Percentiles rank a stretch among this genome's conserved stretches.
These are phyloP conservation scores for Okamejei kenojei DNA, from an alignment of 2,797 vertebrate species.

Conservation along the genomic window DNA sequence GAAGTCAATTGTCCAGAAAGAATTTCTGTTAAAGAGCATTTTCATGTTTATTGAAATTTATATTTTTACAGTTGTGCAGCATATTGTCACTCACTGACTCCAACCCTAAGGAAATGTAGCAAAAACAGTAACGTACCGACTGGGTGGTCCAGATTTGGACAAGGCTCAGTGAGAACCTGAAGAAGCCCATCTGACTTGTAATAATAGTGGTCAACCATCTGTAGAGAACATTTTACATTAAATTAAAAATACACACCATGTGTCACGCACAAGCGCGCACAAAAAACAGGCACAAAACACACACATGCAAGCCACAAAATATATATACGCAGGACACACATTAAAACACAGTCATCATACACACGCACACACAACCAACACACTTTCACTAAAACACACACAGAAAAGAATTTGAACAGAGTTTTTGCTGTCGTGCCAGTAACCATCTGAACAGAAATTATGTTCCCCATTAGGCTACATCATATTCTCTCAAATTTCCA, in stretches of 20 bases:
- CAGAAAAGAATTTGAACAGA: no score
- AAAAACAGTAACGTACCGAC: neutral
- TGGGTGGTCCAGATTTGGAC: slow-evolving; percentile 53
- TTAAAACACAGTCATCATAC: slow-evolving; percentile 32
- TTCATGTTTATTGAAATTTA: neutral
- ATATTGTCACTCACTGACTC: no score
- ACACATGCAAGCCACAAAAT: neutral
- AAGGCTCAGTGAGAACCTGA: slow-evolving; percentile 76
- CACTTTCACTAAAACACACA: neutral
- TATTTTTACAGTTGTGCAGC: neutral
- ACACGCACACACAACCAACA: neutral
- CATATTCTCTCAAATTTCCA: no score
- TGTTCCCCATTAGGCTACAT: no score
- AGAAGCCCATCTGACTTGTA: slow-evolving; percentile 91
- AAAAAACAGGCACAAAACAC: neutral
- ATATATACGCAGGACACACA: neutral
- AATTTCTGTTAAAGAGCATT: neutral
- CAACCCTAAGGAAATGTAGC: neutral
- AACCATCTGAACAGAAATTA: no score
- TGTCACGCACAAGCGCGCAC: no score
- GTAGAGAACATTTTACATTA: slow-evolving; percentile 1
- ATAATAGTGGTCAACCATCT: slow-evolving; percentile 95
- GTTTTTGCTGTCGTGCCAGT: no score
- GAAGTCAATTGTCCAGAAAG: neutral
- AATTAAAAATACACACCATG: slow-evolving; percentile 20